A percentile compares a stretch with the other conserved stretches of the same genome.
These are phyloP conservation scores for Ovibos moschatus DNA, from an alignment of 2,113 vertebrate genomes.

Conservation along the genomic window DNA sequence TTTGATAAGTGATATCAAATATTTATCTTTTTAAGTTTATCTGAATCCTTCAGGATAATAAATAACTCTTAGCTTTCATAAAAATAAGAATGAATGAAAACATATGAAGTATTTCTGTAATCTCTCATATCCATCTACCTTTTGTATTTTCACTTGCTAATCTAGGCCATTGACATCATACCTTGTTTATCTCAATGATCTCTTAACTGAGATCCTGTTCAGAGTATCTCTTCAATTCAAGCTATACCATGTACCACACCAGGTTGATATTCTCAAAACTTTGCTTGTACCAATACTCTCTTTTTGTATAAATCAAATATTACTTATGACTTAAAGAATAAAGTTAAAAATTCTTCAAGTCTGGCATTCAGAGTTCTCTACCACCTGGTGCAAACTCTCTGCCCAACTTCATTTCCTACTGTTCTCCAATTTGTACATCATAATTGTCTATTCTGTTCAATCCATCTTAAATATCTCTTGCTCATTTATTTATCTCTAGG, in stretches of 20 bases:
- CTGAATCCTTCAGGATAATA: not conserved
- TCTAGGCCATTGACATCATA: not conserved
- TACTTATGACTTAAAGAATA: not conserved
- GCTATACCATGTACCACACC: not conserved
- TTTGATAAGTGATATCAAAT: not conserved
- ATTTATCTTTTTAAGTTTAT: not conserved
- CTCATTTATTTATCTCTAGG: not conserved
- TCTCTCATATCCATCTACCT: not conserved
- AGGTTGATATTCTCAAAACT: not conserved
- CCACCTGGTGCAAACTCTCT: not conserved
- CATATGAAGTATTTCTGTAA: not conserved
- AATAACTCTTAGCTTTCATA: not conserved
- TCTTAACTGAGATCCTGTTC: not conserved
- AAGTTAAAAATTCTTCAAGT: not conserved
- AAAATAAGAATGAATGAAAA: not conserved
- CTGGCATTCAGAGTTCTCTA: not conserved
- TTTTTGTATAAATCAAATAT: not conserved
- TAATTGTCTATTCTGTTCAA: not conserved
- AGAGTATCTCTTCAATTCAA: not conserved
- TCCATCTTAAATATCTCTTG: not conserved
- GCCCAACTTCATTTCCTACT: not conserved
- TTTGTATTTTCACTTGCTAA: not conserved
- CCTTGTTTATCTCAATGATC: not conserved
- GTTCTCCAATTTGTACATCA: not conserved
- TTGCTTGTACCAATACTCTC: not conserved